Conservation (phyloP, 2,888 invertebrate genomes). For the Amphipyra tragopoginis region DNA sequence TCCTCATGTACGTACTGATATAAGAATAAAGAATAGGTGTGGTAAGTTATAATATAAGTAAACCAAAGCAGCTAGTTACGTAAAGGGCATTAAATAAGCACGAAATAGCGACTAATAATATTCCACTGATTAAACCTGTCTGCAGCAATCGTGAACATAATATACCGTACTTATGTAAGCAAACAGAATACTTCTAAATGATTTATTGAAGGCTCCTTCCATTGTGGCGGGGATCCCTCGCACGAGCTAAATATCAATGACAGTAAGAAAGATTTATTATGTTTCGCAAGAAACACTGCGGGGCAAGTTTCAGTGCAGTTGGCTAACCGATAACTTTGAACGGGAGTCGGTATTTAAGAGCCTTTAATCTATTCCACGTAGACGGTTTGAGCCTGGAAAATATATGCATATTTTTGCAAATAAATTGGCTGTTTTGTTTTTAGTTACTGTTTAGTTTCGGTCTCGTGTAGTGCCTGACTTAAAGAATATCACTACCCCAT, state of each 20-base stretch:
- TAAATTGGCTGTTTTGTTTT: slow-evolving; percentile 3
- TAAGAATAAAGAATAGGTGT: no score
- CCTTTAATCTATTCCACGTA: slow-evolving; percentile 71
- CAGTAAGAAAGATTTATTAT: slow-evolving; percentile 87
- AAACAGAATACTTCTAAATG: slow-evolving; percentile 81
- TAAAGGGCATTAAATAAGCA: slow-evolving; percentile 2
- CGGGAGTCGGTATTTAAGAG: slow-evolving; percentile 73
- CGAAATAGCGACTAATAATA: slow-evolving; percentile 15
- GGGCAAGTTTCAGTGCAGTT: slow-evolving; percentile 80
- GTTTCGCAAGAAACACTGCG: slow-evolving; percentile 78
- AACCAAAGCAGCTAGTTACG: neutral
- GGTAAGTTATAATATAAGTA: no score
- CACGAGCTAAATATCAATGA: slow-evolving; percentile 86
- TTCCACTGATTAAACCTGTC: slow-evolving; percentile 52
- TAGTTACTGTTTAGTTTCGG: no score
- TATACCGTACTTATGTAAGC: slow-evolving; percentile 65
- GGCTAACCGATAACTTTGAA: slow-evolving; percentile 80
- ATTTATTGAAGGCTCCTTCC: slow-evolving; percentile 78
- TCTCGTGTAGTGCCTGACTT: no score
- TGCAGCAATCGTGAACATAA: slow-evolving; percentile 48
- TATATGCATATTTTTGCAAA: slow-evolving; percentile 41
- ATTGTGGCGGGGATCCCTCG: slow-evolving; percentile 75
- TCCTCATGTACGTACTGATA: no score
- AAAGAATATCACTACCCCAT: no score
- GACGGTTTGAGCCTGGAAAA: slow-evolving; percentile 49